Evolutionary conservation across 2,888 invertebrate species (phyloP).

Genomic region (Onchidella celtica): DNA sequence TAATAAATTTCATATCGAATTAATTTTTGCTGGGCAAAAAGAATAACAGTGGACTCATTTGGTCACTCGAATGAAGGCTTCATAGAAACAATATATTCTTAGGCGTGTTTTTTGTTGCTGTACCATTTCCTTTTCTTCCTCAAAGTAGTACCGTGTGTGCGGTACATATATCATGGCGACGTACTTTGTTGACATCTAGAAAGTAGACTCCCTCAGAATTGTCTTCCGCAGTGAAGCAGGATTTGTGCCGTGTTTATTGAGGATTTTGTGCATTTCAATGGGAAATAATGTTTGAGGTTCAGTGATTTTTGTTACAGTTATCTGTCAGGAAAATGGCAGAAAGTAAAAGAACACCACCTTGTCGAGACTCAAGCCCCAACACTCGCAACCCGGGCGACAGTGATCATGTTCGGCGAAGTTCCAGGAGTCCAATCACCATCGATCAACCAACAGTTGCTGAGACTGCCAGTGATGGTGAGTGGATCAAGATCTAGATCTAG

Average conservation of each 20-base stretch:
- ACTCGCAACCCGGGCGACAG: not conserved
- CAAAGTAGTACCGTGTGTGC: constrained; percentile 11
- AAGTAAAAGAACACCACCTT: constrained; percentile 22
- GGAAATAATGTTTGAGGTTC: not conserved
- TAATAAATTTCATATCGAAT: not conserved
- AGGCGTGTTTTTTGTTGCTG: not conserved
- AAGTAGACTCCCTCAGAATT: constrained; percentile 11
- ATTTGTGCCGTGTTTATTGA: not conserved
- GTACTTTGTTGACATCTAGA: constrained; percentile 48
- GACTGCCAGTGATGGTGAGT: constrained; percentile 16
- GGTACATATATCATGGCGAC: constrained; percentile 47
- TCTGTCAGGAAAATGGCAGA: constrained; percentile 29
- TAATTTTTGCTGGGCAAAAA: too few species aligned
- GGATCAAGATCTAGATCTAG: too few species aligned
- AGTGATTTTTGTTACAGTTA: not conserved
- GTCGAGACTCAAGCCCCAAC: constrained; percentile 20
- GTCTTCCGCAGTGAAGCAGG: not conserved
- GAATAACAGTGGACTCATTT: too few species aligned
- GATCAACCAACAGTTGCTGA: constrained; percentile 21
- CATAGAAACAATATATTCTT: not conserved
- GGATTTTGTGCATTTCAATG: not conserved
- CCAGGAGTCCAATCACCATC: constrained; percentile 36
- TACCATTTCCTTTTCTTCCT: too few species aligned
- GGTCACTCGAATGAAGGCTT: too few species aligned
- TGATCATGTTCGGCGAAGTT: constrained; percentile 16